Conservation (phyloP, 2,888 invertebrate species). For the Dryomyza anilis region DNA sequence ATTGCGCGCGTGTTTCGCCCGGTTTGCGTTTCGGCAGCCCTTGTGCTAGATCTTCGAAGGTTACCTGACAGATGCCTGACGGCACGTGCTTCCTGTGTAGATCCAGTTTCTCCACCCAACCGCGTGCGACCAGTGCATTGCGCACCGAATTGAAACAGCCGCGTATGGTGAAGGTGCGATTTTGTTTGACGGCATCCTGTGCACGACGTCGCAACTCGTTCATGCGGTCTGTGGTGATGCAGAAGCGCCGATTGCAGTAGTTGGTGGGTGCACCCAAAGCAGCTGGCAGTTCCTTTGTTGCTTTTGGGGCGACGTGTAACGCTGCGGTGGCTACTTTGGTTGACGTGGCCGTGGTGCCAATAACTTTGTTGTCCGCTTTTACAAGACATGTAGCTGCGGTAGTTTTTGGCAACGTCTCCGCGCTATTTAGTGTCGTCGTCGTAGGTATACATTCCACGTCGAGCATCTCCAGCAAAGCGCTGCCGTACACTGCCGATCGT, state of each 20-base stretch:
- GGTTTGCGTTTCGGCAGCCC: slow-evolving; percentile 56
- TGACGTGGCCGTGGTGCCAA: neutral
- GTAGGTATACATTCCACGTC: too few relatives aligned
- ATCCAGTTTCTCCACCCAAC: slow-evolving; percentile 67
- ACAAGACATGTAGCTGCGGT: neutral
- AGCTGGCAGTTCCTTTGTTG: slow-evolving; percentile 13
- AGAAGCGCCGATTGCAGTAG: slow-evolving; percentile 55
- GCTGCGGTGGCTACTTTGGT: neutral
- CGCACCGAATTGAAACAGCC: slow-evolving; percentile 76
- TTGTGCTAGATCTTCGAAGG: slow-evolving; percentile 57
- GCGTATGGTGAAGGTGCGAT: slow-evolving; percentile 72
- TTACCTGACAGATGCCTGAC: slow-evolving; percentile 49
- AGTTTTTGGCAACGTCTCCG: neutral
- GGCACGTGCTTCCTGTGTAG: slow-evolving; percentile 53
- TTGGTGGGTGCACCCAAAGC: slow-evolving; percentile 49
- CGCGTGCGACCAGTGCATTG: slow-evolving; percentile 71
- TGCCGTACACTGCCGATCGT: too few relatives aligned
- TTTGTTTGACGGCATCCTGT: slow-evolving; percentile 69
- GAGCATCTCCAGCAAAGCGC: too few relatives aligned
- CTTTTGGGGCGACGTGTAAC: neutral
- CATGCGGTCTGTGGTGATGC: slow-evolving; percentile 71
- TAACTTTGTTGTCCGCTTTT: neutral
- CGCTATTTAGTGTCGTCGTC: too few relatives aligned
- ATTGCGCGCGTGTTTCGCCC: slow-evolving; percentile 63
- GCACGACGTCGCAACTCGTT: slow-evolving; percentile 69